Evolutionary conservation across 1,140 invertebrate genomes (phyloP), one percentile per base, ranked within the genome.

Genomic region (Tigriopus japonicus): DNA sequence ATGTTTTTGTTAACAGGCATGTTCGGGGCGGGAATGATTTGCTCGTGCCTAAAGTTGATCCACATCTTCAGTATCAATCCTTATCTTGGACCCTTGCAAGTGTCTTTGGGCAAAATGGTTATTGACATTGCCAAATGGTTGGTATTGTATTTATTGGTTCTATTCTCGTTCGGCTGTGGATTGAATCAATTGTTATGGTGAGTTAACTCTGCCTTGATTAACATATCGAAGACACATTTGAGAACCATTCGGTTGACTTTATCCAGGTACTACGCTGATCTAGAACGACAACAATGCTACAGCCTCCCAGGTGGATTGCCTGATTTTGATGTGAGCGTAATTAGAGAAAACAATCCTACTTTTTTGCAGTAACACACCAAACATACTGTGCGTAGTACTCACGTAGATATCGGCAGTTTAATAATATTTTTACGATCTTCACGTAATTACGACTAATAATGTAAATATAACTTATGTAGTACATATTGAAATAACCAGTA

Each of bases 1-100:
- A 91, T 94, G 68, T 75, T 97, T 0, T 87, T 97, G 43, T 86
- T 89, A 5, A 92, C 96, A 69, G 90, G 90, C 15, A 73, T 96
- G 14, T 95, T 96, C 71, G 88, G 91, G 12, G 90, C 86, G 14
- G 90, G 92, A 42, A 96, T 95, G 73, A 84, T 97, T 71, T 95
- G 92, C 68, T 86, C 81, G 77, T 82, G 64, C 1, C 71, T 92
- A 19, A 92, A 92, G 72, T 71, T 92, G 62, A 84, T 93, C 60
- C 86, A 91, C 70, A 75, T 92, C 52, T 92, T 91, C 70, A 89
- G 86, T 17, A 87, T 92, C 52, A 90, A 90, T 77, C 87, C 87
- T 1, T 84, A 91, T 71, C 70, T 92, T 58, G 88, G 87, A 42
- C 88, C 87, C 1, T 72, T 93, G 42, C 82, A 88, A 74, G 85